Evolutionary conservation across 2,113 vertebrate genomes (phyloP).

Genomic region (Eonycteris spelaea): DNA sequence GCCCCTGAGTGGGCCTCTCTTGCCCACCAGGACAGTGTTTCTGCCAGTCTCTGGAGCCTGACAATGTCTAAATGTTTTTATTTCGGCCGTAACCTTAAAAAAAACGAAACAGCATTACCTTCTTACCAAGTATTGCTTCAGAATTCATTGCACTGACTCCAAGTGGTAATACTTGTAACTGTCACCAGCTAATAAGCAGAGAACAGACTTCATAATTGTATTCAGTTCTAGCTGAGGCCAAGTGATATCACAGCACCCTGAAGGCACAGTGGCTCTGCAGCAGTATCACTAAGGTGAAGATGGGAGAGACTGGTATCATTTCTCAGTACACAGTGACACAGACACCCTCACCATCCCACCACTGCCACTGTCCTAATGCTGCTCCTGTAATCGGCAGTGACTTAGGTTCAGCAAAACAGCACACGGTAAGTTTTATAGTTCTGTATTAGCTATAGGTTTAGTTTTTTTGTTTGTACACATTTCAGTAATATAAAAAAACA

Average conservation of each 20-base stretch:
- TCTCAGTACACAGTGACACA: background rate
- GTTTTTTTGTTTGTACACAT: background rate
- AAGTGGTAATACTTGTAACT: background rate
- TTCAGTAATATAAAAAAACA: background rate
- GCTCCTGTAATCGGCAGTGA: background rate
- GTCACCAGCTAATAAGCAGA: background rate
- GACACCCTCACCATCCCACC: background rate
- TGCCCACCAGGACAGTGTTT: background rate
- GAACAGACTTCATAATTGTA: background rate
- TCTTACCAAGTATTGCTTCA: background rate
- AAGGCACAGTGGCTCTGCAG: background rate
- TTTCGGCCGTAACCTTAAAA: background rate
- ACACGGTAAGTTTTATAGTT: background rate
- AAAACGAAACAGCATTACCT: background rate
- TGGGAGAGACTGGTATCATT: background rate
- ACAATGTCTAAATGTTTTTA: background rate
- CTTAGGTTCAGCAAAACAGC: background rate
- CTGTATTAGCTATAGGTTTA: background rate
- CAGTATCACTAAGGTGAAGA: background rate
- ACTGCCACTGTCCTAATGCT: background rate
- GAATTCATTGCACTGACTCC: background rate
- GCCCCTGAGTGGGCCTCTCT: background rate
- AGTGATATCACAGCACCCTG: background rate
- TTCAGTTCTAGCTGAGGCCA: background rate
- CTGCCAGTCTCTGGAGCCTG: background rate